Percentiles rank a stretch among this genome's conserved stretches.
Conservation (phyloP, 2,797 vertebrate genomes). For the Chloroceryle inda region DNA sequence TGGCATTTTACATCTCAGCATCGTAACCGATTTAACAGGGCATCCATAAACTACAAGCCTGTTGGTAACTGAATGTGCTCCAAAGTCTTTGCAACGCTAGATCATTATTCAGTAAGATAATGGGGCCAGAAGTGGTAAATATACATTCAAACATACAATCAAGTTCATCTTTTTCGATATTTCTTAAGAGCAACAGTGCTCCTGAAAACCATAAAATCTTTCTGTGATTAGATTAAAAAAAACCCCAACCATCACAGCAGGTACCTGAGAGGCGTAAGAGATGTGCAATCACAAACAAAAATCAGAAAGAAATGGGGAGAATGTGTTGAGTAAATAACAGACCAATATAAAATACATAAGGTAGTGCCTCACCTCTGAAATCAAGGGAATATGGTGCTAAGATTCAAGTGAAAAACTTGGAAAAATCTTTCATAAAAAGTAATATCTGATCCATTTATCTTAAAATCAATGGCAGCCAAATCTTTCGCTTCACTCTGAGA, state of each 20-base stretch:
- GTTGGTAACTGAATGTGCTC: not conserved
- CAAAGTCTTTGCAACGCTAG: not conserved
- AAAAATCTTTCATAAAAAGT: not conserved
- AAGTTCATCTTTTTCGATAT: not conserved
- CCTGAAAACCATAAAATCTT: not conserved
- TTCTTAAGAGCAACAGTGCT: not conserved
- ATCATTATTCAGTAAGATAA: not conserved
- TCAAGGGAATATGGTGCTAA: not conserved
- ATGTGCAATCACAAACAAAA: not conserved
- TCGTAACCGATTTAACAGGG: not conserved
- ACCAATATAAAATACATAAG: not conserved
- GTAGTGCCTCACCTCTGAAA: not conserved
- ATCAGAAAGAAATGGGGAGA: not conserved
- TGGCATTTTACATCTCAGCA: not conserved
- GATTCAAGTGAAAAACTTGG: not conserved
- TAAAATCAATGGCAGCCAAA: not conserved
- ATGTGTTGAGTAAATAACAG: not conserved
- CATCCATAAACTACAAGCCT: not conserved
- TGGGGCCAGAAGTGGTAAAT: not conserved
- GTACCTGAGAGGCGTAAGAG: not conserved
- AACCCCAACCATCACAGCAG: not conserved
- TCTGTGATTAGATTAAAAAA: not conserved
- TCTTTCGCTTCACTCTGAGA: not conserved
- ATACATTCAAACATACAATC: not conserved
- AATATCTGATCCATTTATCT: constrained; percentile 20